phyloP scores from a whole-genome alignment of 1,140 invertebrate species.

The Bicyclus anynana region DNA sequence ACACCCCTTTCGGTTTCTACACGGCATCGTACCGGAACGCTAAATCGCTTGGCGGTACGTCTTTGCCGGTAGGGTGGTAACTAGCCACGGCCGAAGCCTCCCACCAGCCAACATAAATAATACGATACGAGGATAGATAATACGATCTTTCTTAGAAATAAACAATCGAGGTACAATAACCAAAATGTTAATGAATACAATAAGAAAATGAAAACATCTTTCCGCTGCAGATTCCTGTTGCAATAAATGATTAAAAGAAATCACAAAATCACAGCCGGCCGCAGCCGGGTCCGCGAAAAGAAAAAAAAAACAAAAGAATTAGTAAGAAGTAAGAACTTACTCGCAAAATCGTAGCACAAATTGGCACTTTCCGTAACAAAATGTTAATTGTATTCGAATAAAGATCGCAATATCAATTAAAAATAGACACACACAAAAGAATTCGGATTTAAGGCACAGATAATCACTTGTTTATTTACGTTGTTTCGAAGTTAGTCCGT shows the following conservation, averaged over 20 bases:
- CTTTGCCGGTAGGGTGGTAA: too few relatives aligned
- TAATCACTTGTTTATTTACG: slow-evolving; percentile 71
- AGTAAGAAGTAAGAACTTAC: slow-evolving; percentile 50
- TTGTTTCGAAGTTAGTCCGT: slow-evolving; percentile 52
- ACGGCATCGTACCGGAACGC: too few relatives aligned
- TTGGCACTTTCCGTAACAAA: slow-evolving; percentile 32
- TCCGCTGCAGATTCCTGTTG: slow-evolving; percentile 12
- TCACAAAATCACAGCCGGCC: slow-evolving; percentile 26
- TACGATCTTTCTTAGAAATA: neutral
- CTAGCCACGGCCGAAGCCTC: too few relatives aligned
- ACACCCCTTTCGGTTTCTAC: too few relatives aligned
- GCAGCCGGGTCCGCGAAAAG: slow-evolving; percentile 42
- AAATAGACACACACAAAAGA: slow-evolving; percentile 31
- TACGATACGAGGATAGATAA: too few relatives aligned
- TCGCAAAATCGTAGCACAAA: slow-evolving; percentile 59
- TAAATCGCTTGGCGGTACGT: too few relatives aligned
- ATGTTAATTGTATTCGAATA: slow-evolving; percentile 13
- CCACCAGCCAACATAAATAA: too few relatives aligned
- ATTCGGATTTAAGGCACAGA: slow-evolving; percentile 42
- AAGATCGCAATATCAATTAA: slow-evolving; percentile 11
- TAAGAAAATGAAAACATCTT: slow-evolving; percentile 13
- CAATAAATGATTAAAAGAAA: slow-evolving; percentile 14
- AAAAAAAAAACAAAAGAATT: slow-evolving; percentile 48
- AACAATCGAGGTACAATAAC: neutral
- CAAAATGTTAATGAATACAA: slow-evolving; percentile 6